Base-by-base conservation (phyloP, 2,113 vertebrate species). In the Copsychus sechellarum region DNA sequence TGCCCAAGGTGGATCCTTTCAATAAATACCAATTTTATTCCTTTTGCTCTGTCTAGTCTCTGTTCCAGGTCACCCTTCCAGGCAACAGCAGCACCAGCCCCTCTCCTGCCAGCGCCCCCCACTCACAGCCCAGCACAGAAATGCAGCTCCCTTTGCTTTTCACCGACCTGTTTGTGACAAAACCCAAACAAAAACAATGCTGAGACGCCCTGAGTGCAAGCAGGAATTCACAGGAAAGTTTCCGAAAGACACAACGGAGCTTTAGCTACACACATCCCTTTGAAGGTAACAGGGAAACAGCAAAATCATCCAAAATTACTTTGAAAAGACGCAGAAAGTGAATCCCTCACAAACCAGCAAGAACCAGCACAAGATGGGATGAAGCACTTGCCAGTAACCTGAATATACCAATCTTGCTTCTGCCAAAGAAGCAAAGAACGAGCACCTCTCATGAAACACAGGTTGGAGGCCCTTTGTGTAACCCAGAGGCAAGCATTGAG, bases 61-160 rank as follows among this genome's bases (percentile, higher is more conserved):
- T 16, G 50, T 16, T 51, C 48, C 48, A 26, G 48, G 24, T 50
- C 50, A 51, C 50, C 50, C 26, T 28, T 51, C 48, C 25, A 50
- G 48, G 25, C 14, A 25, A 25, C 47, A 50, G 48, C 48, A 50
- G 24, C 14, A 28, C 16, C 16, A 3, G 45, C 13, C 28, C 57
- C 11, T 33, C 31, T 16, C 10, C 25, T 7, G 53, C 33, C 54
- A 14, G 54, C 40, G 3, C 12, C 15, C 33, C 22, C 9, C n/a
- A 0, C 42, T 12, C n/a, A 12, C 20, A 2, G 33, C 67, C 14
- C 69, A 5, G 34, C 42, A 0, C 20, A 1, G 14, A 33, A 26
- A 57, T 21, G 3, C 34, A 4, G 0, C 29, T 2, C 3, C 18
- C 67, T 31, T 1, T 2, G 58, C 34, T 14, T 1, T 5, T 4